Evolutionary conservation across 2,797 vertebrate species (phyloP).

Genomic region (Loriculus beryllinus): DNA sequence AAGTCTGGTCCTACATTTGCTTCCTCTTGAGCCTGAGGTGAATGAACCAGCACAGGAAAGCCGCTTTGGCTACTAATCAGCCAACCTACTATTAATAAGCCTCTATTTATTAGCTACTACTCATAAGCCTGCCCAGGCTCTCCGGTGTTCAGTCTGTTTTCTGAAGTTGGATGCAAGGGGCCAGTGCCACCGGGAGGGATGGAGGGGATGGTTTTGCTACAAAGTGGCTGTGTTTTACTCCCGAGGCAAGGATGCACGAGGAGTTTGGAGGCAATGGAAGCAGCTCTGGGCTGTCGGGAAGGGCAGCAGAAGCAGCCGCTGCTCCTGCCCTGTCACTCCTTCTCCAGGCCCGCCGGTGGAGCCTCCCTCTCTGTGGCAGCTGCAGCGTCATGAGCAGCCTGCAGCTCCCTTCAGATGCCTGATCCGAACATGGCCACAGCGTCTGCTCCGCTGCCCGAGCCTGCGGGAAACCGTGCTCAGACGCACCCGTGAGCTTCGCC

Average conservation of each 20-base stretch:
- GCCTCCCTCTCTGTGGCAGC: conserved; percentile 11
- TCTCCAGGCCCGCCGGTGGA: neutral
- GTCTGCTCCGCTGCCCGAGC: neutral
- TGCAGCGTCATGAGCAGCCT: neutral
- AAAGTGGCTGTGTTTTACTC: neutral
- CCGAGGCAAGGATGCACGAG: neutral
- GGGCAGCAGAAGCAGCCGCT: neutral
- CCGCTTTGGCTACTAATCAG: neutral
- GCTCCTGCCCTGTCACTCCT: neutral
- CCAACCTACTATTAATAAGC: neutral
- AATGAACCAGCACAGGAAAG: neutral
- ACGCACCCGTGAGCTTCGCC: neutral
- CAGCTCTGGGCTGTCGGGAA: neutral
- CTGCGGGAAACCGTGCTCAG: neutral
- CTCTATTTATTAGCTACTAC: neutral
- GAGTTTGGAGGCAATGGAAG: neutral
- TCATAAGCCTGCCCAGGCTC: neutral
- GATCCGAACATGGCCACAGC: neutral
- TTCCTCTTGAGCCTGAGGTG: neutral
- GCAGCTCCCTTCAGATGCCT: neutral
- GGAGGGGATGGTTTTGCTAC: neutral
- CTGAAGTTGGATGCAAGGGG: neutral
- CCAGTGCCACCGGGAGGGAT: neutral
- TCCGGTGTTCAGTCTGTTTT: neutral
- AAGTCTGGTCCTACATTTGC: neutral